Evolutionary conservation across 2,113 vertebrate genomes (phyloP), one percentile per base, ranked within the genome.

Genomic region (Macroglossus sobrinus): DNA sequence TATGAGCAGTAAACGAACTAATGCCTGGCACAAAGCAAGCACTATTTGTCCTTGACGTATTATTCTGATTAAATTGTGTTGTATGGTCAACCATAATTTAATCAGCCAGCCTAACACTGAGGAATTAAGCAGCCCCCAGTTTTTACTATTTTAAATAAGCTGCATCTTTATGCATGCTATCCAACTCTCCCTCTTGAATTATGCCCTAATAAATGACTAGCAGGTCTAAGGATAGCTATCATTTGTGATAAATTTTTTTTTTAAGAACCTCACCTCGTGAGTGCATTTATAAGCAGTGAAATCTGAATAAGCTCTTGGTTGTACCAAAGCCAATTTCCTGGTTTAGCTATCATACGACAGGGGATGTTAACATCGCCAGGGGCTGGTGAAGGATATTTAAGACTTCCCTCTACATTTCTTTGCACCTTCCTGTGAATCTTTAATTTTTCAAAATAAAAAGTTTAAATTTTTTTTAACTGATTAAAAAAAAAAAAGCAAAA

Each of bases 391-490:
- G 1, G 13, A 79, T n/a, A 93, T 28, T 43, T 30, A 71, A 61
- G 21, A 21, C 19, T 22, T 92, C 24, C 61, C 50, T 78, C 9
- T 59, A 50, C 18, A 53, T 71, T 91, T 80, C 69, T 84, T 75
- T 90, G 53, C 12, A 76, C 6, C 15, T 45, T 95, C n/a, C 68
- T 80, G 13, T 84, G 13, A 88, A 89, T 59, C 84, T 61, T 14
- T 35, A 85, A 50, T 55, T 79, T 95, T 92, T 94, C 4, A 89
- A 93, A 69, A 50, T 90, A 43, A 50, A 80, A 75, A 64, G 18
- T 78, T 78, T 28, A 61, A 61, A 35, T 8, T 43, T 38, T 26
- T 59, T 74, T 63, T 72, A 81, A 87, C 0, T 59, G 22, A 91
- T 19, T 15, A 18, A 47, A 74, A 26, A 40, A 64, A 11, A 28